A percentile compares a stretch with the other conserved stretches of the same genome.
Evolutionary conservation across 2,888 invertebrate genomes (phyloP).

Genomic region (Ophonus ardosiacus): DNA sequence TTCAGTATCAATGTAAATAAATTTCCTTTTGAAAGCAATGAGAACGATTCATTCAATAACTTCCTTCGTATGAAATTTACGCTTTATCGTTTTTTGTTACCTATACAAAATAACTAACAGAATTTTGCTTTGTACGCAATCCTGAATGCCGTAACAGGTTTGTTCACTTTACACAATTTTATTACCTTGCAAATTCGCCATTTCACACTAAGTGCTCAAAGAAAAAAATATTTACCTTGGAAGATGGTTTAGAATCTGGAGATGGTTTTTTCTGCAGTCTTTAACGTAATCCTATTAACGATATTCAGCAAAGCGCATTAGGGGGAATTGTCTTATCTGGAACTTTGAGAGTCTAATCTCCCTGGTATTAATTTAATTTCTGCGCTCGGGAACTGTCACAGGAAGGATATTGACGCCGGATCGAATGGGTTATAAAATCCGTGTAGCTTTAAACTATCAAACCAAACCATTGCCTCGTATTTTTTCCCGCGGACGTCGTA

Average conservation of each 20-base stretch:
- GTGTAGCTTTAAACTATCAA: slow-evolving; percentile 26
- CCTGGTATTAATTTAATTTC: slow-evolving; percentile 61
- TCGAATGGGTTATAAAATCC: slow-evolving; percentile 35
- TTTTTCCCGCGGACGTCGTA: slow-evolving; percentile 27
- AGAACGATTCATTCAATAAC: background rate
- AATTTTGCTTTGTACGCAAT: background rate
- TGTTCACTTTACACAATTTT: background rate
- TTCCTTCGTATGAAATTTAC: background rate
- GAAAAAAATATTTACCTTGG: slow-evolving; percentile 26
- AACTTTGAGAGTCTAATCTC: slow-evolving; percentile 62
- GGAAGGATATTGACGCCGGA: slow-evolving; percentile 15
- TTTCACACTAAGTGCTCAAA: background rate
- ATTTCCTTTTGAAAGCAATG: background rate
- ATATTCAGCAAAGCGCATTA: slow-evolving; percentile 63
- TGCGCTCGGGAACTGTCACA: background rate
- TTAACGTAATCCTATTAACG: slow-evolving; percentile 62
- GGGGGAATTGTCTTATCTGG: slow-evolving; percentile 61
- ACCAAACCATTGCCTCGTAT: slow-evolving; percentile 5
- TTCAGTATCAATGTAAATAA: background rate
- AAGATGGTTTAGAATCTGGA: background rate
- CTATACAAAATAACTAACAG: background rate
- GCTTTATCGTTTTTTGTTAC: background rate
- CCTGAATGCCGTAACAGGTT: background rate
- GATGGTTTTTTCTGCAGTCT: slow-evolving; percentile 19
- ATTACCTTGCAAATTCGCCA: background rate